phyloP scores from a whole-genome alignment of 2,888 invertebrate species.

The Acanthosepion lycidas region DNA sequence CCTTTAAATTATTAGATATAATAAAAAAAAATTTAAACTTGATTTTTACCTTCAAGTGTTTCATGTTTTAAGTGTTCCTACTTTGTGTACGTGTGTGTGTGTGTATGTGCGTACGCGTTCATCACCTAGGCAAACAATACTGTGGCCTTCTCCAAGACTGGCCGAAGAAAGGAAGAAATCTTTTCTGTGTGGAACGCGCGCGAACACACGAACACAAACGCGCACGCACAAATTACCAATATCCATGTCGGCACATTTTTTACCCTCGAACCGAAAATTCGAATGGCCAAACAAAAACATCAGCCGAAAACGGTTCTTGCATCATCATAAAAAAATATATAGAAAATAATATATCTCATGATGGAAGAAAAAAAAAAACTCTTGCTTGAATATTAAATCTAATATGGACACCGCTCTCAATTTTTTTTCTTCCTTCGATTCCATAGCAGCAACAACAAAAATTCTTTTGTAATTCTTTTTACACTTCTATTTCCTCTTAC shows the following conservation, averaged over 20 bases:
- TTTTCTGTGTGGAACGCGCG: background rate
- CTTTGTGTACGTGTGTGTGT: too few species aligned
- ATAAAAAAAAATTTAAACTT: too few species aligned
- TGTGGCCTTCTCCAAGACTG: background rate
- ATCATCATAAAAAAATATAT: background rate
- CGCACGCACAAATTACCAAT: background rate
- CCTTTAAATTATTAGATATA: too few species aligned
- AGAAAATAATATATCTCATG: background rate
- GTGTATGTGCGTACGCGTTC: background rate
- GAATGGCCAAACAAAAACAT: background rate
- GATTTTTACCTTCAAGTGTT: too few species aligned
- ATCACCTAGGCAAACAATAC: background rate
- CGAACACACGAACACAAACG: background rate
- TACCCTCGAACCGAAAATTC: background rate
- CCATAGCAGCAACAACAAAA: background rate
- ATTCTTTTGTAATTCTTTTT: background rate
- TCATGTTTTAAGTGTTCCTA: too few species aligned
- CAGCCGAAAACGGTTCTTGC: background rate
- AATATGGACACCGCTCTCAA: background rate
- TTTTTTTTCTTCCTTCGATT: background rate
- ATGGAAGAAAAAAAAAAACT: background rate
- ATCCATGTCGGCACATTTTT: background rate
- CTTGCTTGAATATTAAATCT: conserved; percentile 33
- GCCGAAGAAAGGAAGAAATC: background rate
- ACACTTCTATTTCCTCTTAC: background rate